These are phyloP conservation scores for Papilio gigon DNA, from an alignment of 2,888 invertebrate species.

Conservation along the genomic window DNA sequence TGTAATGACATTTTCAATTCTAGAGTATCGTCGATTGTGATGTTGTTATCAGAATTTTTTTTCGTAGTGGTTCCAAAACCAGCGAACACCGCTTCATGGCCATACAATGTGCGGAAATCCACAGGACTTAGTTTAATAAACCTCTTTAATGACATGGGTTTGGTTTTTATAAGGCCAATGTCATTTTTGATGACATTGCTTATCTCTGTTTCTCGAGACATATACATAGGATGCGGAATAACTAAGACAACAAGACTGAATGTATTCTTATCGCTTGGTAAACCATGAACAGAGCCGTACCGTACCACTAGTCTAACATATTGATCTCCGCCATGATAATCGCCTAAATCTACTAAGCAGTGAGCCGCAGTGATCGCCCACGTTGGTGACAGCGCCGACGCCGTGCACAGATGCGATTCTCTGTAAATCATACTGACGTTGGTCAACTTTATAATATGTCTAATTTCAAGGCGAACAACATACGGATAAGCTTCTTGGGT, in stretches of 20 bases:
- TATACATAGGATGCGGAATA: constrained; percentile 20
- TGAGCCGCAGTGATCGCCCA: constrained; percentile 24
- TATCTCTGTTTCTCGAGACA: background rate
- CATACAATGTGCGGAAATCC: constrained; percentile 22
- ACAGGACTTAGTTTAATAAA: constrained; percentile 29
- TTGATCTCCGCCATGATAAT: background rate
- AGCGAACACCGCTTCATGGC: constrained; percentile 26
- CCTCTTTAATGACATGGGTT: constrained; percentile 21
- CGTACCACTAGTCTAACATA: constrained; percentile 1
- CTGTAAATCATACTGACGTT: background rate
- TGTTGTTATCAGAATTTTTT: background rate
- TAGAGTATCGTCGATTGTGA: background rate
- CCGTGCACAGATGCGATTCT: constrained; percentile 4
- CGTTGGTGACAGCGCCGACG: constrained; percentile 5
- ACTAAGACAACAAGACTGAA: constrained; percentile 24
- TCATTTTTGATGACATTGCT: background rate
- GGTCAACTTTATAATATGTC: background rate
- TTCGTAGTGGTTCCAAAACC: constrained; percentile 23
- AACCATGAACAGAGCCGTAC: constrained; percentile 12
- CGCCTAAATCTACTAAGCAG: background rate
- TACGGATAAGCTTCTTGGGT: constrained; percentile 11
- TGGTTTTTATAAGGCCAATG: constrained; percentile 25
- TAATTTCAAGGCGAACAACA: constrained; percentile 19
- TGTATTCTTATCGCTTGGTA: background rate
- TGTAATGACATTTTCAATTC: constrained; percentile 24